phyloP scores from a whole-genome alignment of 64 coral and sea anemone genomes.

The Montipora sp. region DNA sequence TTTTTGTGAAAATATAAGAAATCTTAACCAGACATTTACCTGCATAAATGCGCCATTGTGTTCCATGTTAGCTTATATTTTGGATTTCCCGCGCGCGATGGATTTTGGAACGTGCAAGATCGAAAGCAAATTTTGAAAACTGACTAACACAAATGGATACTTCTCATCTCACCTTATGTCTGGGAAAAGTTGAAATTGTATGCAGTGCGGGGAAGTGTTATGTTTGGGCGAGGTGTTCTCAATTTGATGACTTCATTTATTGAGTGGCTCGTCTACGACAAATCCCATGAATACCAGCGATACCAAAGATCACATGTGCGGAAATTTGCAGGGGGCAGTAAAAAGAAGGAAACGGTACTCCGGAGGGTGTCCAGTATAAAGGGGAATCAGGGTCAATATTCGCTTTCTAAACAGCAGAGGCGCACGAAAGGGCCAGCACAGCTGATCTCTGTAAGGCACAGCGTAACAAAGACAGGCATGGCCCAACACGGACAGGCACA shows the following conservation, averaged over 20 bases:
- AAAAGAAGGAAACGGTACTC: too few species aligned
- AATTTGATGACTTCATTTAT: slow-evolving; percentile 17
- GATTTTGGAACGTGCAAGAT: not conserved
- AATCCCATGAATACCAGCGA: slow-evolving; percentile 29
- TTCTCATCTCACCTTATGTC: not conserved
- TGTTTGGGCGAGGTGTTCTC: not conserved
- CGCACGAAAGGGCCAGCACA: too few species aligned
- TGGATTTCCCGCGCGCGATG: slow-evolving; percentile 33
- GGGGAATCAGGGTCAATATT: too few species aligned
- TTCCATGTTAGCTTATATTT: not conserved
- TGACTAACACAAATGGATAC: not conserved
- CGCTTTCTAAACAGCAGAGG: too few species aligned
- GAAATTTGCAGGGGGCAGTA: too few species aligned
- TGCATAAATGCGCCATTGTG: not conserved
- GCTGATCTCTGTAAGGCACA: too few species aligned
- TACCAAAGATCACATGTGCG: not conserved
- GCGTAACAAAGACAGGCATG: too few species aligned
- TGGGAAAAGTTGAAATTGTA: not conserved
- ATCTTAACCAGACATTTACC: not conserved
- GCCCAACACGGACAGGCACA: too few species aligned
- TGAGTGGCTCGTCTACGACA: not conserved
- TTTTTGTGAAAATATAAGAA: not conserved
- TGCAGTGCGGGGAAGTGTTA: not conserved
- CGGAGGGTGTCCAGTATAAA: too few species aligned
- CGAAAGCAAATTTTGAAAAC: not conserved